These are phyloP conservation scores for Pyrrhosoma nymphula DNA, from an alignment of 2,888 invertebrate species.

Conservation along the genomic window DNA sequence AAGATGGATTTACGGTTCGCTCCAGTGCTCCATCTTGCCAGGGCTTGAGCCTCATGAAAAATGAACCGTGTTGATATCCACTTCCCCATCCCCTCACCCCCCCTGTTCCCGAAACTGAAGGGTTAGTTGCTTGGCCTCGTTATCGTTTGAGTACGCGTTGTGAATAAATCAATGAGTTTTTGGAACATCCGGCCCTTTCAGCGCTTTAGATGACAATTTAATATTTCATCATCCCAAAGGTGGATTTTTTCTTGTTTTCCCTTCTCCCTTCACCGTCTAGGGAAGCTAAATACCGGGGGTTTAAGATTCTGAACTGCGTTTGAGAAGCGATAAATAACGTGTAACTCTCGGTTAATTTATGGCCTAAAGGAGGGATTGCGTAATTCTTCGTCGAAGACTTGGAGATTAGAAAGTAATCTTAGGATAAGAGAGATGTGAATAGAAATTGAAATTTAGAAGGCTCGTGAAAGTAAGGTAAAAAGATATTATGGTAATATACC, in stretches of 20 bases:
- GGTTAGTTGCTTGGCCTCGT: neutral
- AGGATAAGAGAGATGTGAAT: too few species aligned
- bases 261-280: neutral
- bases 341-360: neutral
- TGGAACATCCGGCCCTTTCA: neutral
- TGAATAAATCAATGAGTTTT: constrained; percentile 16
- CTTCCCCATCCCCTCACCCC: neutral
- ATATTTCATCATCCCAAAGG: neutral
- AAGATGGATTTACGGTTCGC: constrained; percentile 55
- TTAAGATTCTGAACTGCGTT: neutral
- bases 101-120: neutral
- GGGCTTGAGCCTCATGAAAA: constrained; percentile 48
- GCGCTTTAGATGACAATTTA: neutral
- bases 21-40: constrained; percentile 26
- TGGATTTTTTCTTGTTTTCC: neutral
- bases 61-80: constrained; percentile 51
- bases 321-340: neutral
- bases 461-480: too few species aligned
- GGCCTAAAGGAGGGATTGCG: neutral
- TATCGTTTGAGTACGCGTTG: constrained; percentile 26
- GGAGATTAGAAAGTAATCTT: too few species aligned
- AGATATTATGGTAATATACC: too few species aligned
- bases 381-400: neutral
- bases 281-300: neutral
- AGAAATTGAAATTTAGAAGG: too few species aligned